Evolutionary conservation across 1,140 invertebrate genomes (phyloP).

Genomic region (Epicauta chinensis): DNA sequence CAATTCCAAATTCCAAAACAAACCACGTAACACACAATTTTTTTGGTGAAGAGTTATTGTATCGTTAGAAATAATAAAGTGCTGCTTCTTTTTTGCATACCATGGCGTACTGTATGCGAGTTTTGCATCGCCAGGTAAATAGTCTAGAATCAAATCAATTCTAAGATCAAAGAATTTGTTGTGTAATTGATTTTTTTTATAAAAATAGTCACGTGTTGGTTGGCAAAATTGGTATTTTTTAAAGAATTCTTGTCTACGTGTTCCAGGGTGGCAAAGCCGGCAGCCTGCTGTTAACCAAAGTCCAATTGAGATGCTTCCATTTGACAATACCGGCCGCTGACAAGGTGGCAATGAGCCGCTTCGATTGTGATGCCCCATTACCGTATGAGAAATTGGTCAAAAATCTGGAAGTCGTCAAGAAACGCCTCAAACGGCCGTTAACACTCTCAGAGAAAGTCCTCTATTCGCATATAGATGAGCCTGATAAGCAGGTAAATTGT

Average conservation of each 20-base stretch:
- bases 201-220: not conserved
- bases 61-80: too few species aligned
- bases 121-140: conserved; percentile 67
- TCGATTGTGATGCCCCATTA: conserved; percentile 70
- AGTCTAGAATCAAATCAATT: not conserved
- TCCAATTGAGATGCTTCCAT: conserved; percentile 72
- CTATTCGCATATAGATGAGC: conserved; percentile 97
- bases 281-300: conserved; percentile 47
- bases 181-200: too few species aligned
- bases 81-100: conserved; percentile 32
- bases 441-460: conserved; percentile 97
- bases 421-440: conserved; percentile 85
- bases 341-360: conserved; percentile 91
- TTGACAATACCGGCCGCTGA: conserved; percentile 62
- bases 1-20: too few species aligned
- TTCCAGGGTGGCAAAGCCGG: conserved; percentile 37
- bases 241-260: not conserved
- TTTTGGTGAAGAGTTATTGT: not conserved
- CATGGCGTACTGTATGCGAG: conserved; percentile 68
- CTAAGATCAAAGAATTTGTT: too few species aligned
- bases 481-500: conserved; percentile 59
- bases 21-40: too few species aligned
- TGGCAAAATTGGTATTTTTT: not conserved
- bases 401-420: conserved; percentile 80
- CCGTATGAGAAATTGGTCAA: conserved; percentile 88